Evolutionary conservation across 2,888 invertebrate species (phyloP), one percentile per base, ranked within the genome.

Genomic region (Drosophila nr. medialis): DNA sequence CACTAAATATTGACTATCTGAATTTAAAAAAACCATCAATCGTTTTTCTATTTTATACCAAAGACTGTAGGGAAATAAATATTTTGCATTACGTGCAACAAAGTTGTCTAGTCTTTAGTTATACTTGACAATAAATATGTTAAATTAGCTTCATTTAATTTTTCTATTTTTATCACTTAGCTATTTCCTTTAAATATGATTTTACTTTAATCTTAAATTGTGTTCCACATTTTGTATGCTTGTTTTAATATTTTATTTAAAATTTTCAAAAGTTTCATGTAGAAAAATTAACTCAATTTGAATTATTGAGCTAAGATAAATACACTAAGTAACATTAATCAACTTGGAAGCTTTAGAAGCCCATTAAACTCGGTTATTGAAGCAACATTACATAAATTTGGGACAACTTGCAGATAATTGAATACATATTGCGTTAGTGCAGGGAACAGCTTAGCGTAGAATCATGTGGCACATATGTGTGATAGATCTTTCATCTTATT

Each of bases 401-500:
- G 21, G 24, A 15, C n/a, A n/a, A 38, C n/a, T 29, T 29, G 4
- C n/a, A 24, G 7, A 38, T 38, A 55, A 55, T 55, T 36, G 24
- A 21, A 45, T 10, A 18, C 21, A 42, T 45, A 34, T 63, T 51
- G 50, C 11, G 13, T 62, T 11, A 27, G n/a, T 50, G n/a, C 7
- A n/a, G 4, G 4, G 10, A 34, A 7, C 15, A 54, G n/a, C 1
- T 30, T n/a, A 7, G 24, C 21, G 42, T 40, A 11, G n/a, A 27
- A 36, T 70, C 51, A 60, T 40, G 40, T 63, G 59, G 8, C 24
- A 55, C 51, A 53, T 40, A 24, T 55, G 29, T 63, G 32, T 55
- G 42, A 59, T 66, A 58, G 54, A 60, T 60, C 34, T 64, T 27
- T 4, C 40, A 15, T 36, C 18, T 30, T 51, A 48, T 49, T 38